Evolutionary conservation across 2,113 vertebrate genomes (phyloP).

Genomic region (Tinamus guttatus): DNA sequence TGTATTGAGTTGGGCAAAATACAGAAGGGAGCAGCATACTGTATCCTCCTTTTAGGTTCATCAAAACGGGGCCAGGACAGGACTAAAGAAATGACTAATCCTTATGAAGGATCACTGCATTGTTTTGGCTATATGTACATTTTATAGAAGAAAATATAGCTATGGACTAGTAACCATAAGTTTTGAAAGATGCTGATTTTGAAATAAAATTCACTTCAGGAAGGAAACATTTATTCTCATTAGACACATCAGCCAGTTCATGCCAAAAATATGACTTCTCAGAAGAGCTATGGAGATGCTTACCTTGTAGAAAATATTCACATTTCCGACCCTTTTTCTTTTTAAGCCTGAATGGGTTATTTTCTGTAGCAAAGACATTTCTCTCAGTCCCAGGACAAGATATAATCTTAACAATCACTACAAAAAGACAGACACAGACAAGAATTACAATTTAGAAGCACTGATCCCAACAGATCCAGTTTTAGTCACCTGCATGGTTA

Average conservation of each 20-base stretch:
- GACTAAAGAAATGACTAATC: not conserved
- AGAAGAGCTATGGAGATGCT: slow-evolving; percentile 40
- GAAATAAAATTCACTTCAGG: slow-evolving; percentile 57
- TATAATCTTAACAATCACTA: slow-evolving; percentile 8
- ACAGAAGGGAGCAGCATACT: not conserved
- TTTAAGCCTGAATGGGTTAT: slow-evolving; percentile 9
- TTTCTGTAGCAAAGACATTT: slow-evolving; percentile 2
- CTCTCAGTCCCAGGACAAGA: slow-evolving; percentile 8
- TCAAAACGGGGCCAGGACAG: not conserved
- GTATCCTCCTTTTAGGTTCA: not conserved
- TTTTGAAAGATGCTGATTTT: slow-evolving; percentile 52
- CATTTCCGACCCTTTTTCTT: slow-evolving; percentile 38
- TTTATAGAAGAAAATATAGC: not conserved
- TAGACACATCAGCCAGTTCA: slow-evolving; percentile 36
- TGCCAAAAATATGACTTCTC: not conserved
- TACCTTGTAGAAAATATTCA: slow-evolving; percentile 41
- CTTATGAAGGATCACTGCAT: not conserved
- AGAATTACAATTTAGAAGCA: slow-evolving; percentile 30
- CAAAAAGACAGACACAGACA: not conserved
- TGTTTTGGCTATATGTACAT: not conserved
- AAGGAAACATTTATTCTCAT: slow-evolving; percentile 48
- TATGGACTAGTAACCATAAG: slow-evolving; percentile 4
- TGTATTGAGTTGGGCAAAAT: not conserved
- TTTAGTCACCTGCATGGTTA: not conserved
- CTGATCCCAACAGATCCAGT: not conserved